A percentile compares a stretch with the other conserved stretches of the same genome.
Conservation (phyloP, 2,888 invertebrate species). For the Heteromyza rotundicornis region DNA sequence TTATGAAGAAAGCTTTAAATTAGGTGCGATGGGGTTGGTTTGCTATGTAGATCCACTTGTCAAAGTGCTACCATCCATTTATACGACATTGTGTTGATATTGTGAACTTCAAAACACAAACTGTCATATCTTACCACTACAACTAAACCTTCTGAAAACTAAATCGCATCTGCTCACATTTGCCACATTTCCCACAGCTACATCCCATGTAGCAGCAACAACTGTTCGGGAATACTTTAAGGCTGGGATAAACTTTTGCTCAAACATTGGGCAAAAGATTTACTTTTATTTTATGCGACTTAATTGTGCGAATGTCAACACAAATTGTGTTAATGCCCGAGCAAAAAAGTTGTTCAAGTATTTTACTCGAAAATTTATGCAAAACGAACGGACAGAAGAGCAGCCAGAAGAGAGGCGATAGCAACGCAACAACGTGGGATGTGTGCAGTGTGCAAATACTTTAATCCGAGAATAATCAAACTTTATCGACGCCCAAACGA, state of each 20-base stretch:
- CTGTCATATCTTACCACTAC: no score
- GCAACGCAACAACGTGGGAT: background rate
- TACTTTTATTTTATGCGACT: slow-evolving; percentile 41
- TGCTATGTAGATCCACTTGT: no score
- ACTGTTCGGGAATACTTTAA: slow-evolving; percentile 17
- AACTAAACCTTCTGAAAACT: background rate
- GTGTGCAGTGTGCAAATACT: no score
- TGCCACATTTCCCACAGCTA: no score
- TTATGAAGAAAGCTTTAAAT: no score
- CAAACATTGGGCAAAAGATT: slow-evolving; percentile 22
- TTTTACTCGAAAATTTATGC: slow-evolving; percentile 25
- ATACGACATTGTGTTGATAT: no score
- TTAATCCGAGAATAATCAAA: slow-evolving; percentile 56
- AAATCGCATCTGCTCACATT: background rate
- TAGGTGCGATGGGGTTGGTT: no score
- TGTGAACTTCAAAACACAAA: no score
- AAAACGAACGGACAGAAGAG: slow-evolving; percentile 20
- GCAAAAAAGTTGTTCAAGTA: background rate
- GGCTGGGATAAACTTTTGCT: slow-evolving; percentile 23
- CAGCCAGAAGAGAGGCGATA: no score
- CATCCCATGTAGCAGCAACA: no score
- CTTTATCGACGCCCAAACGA: slow-evolving; percentile 48
- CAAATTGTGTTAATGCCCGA: slow-evolving; percentile 35
- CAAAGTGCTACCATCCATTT: no score
- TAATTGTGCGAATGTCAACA: slow-evolving; percentile 56